Evolutionary conservation across 2,888 invertebrate species (phyloP), one percentile per base, ranked within the genome.

Genomic region (Nemurella pictetii): DNA sequence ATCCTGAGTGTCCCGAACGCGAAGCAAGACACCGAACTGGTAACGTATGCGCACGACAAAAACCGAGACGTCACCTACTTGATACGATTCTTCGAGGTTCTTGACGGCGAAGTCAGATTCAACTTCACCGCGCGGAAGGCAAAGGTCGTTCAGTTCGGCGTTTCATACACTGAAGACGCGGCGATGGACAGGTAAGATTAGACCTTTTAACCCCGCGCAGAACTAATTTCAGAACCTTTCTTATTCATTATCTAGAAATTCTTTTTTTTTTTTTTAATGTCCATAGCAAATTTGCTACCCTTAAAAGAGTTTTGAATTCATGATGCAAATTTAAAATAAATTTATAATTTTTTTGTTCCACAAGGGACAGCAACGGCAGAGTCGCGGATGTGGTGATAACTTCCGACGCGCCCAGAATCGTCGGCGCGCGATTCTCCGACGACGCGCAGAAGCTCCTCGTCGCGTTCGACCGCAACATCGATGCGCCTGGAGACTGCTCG

Each of bases 401-500:
- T 0, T 85, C 86, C 4, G 29, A 28, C 27, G 84, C 86, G 15
- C 87, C 87, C n/a, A 29, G 27, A 3, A 74, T 87, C 20, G 26
- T 84, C 73, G 73, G 36, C 15, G 86, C 87, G 4, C 15, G 80
- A 0, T 78, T 87, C 27, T 84, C 84, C n/a, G 77, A 85, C 27
- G 85, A 84, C 74, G 85, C 86, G 29, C 83, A 84, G 7, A 32
- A 85, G 12, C 72, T 87, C 0, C 83, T 77, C n/a, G 36, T 87
- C 32, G 77, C 25, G 28, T 87, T 87, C 83, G 85, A 87, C 81
- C 85, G 86, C 20, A 87, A 87, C 55, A 84, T 87, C 29, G 86
- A 86, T 28, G 85, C 85, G 12, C 36, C 85, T n/a, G 35, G 32
- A 7, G 80, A 84, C 29, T 87, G 87, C 35, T 12, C 80, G 0